Percentiles rank a stretch among this genome's conserved stretches.
Conservation (phyloP, 2,113 vertebrate genomes). For the Lucifuga dentata region DNA sequence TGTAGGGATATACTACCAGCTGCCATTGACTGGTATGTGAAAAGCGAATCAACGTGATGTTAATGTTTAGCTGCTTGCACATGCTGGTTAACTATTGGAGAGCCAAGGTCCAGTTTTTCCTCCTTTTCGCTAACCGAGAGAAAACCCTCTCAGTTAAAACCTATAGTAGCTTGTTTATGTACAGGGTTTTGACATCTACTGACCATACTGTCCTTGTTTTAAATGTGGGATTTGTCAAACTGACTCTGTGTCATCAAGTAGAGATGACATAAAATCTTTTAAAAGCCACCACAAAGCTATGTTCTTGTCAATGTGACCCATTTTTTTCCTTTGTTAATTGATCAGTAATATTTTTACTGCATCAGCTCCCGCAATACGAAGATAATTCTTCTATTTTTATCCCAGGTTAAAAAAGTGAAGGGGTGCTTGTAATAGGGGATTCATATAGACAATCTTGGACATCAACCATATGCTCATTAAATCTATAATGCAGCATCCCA, state of each 20-base stretch:
- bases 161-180: background rate
- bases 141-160: constrained; percentile 40
- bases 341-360: too few species aligned
- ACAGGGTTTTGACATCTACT: background rate
- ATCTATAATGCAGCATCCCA: constrained; percentile 4
- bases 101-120: constrained; percentile 44
- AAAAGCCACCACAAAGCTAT: too few species aligned
- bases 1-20: too few species aligned
- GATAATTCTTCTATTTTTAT: too few species aligned
- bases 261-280: background rate
- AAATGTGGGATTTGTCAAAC: background rate
- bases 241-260: background rate
- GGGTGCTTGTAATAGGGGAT: too few species aligned
- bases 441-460: background rate
- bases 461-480: constrained; percentile 24
- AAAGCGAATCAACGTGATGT: too few species aligned
- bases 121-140: background rate
- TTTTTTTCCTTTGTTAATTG: too few species aligned
- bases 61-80: constrained; percentile 65
- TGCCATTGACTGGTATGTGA: too few species aligned
- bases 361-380: too few species aligned
- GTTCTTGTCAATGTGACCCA: too few species aligned
- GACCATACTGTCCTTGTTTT: background rate
- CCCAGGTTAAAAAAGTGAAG: too few species aligned
- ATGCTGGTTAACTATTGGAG: constrained; percentile 65